phyloP scores from a whole-genome alignment of 2,113 vertebrate species.

The Clarias batrachus region DNA sequence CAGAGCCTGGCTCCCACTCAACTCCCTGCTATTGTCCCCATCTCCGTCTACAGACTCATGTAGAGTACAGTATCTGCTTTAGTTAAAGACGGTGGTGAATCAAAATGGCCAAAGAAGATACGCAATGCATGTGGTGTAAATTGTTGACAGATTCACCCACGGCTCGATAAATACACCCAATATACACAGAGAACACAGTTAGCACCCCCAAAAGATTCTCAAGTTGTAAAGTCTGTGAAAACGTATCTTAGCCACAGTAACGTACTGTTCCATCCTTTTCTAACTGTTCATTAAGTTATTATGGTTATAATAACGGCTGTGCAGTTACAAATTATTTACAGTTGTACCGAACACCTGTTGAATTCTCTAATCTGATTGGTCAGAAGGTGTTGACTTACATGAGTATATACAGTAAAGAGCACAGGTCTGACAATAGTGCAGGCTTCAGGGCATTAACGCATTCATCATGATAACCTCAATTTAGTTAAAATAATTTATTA shows the following conservation, averaged over 20 bases:
- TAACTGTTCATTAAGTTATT: neutral
- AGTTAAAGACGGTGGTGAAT: neutral
- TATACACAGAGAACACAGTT: neutral
- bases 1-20: constrained; percentile 58
- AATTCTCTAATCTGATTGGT: neutral
- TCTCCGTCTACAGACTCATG: neutral
- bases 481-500: neutral
- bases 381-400: neutral
- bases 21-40: constrained; percentile 27
- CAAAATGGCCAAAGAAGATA: constrained; percentile 11
- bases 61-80: constrained; percentile 3
- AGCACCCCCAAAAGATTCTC: neutral
- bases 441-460: neutral
- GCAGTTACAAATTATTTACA: neutral
- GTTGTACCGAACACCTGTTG: neutral
- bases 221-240: neutral
- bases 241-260: neutral
- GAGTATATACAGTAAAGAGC: neutral
- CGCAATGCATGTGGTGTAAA: constrained; percentile 14
- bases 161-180: neutral
- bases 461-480: neutral
- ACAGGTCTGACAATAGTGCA: neutral
- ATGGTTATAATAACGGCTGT: neutral
- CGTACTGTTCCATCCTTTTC: neutral
- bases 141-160: neutral